Conservation (phyloP, 1,140 invertebrate genomes). For the Papilio glaucus region DNA sequence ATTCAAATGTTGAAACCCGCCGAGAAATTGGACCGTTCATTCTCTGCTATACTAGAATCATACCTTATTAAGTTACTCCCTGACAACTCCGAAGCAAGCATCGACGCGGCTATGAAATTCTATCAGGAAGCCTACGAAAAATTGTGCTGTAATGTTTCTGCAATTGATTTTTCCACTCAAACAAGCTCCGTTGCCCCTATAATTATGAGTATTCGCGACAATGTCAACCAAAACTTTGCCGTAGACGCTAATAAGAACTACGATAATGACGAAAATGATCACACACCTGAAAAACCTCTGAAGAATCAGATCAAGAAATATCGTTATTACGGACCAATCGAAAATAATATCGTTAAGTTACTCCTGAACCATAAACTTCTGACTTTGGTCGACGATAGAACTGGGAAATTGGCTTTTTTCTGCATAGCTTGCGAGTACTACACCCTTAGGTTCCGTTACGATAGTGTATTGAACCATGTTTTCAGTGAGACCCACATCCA, state of each 20-base stretch:
- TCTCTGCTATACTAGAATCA: conserved; percentile 60
- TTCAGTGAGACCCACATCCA: conserved; percentile 74
- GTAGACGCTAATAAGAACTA: conserved; percentile 71
- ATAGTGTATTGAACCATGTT: conserved; percentile 74
- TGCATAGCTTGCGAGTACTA: conserved; percentile 78
- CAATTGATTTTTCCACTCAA: conserved; percentile 66
- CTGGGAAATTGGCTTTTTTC: conserved; percentile 76
- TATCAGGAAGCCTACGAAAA: conserved; percentile 64
- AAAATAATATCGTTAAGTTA: conserved; percentile 64
- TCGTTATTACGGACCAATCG: conserved; percentile 75
- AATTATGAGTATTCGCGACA: conserved; percentile 79
- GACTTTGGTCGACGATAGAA: conserved; percentile 73
- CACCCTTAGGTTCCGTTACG: conserved; percentile 74
- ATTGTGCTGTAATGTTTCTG: conserved; percentile 59
- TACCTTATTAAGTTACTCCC: conserved; percentile 62
- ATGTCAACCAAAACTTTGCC: conserved; percentile 75
- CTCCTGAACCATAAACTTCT: conserved; percentile 72
- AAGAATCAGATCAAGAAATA: conserved; percentile 75
- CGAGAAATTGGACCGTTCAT: conserved; percentile 66
- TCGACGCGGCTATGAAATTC: conserved; percentile 67
- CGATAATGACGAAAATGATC: conserved; percentile 73
- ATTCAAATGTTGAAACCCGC: conserved; percentile 58
- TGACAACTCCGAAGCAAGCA: conserved; percentile 71
- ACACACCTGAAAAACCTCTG: conserved; percentile 61
- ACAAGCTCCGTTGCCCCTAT: conserved; percentile 75